Evolutionary conservation across 2,888 invertebrate species (phyloP).

Genomic region (Micropterix aruncella): DNA sequence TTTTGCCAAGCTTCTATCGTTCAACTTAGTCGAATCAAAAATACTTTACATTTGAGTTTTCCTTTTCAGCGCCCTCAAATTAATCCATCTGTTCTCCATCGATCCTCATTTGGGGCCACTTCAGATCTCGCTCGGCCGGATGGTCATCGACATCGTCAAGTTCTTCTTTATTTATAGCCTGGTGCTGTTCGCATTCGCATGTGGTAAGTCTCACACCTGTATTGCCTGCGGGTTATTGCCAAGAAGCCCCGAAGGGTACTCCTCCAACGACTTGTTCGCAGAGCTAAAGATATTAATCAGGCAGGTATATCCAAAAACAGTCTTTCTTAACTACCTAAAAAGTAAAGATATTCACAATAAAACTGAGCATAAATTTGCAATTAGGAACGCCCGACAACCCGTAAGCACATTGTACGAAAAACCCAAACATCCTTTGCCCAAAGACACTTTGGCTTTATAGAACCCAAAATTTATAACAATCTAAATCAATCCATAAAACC

Average conservation of each 20-base stretch:
- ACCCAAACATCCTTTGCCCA: too few relatives aligned
- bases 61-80: constrained; percentile 63
- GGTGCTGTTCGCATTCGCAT: constrained; percentile 84
- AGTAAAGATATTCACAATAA: too few relatives aligned
- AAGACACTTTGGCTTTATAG: too few relatives aligned
- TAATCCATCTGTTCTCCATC: constrained; percentile 85
- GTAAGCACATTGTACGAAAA: too few relatives aligned
- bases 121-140: constrained; percentile 80
- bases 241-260: neutral
- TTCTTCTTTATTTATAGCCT: constrained; percentile 83
- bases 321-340: too few relatives aligned
- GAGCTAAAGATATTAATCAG: neutral
- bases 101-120: constrained; percentile 87
- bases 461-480: too few relatives aligned
- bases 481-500: too few relatives aligned
- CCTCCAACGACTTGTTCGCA: neutral
- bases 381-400: neutral
- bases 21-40: too few relatives aligned
- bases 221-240: neutral
- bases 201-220: constrained; percentile 42
- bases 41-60: too few relatives aligned
- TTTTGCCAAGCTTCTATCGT: too few relatives aligned
- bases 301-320: neutral
- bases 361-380: too few relatives aligned
- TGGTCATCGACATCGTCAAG: constrained; percentile 85